Base-by-base conservation (phyloP, 2,888 invertebrate genomes). In the Dolomedes plantarius region DNA sequence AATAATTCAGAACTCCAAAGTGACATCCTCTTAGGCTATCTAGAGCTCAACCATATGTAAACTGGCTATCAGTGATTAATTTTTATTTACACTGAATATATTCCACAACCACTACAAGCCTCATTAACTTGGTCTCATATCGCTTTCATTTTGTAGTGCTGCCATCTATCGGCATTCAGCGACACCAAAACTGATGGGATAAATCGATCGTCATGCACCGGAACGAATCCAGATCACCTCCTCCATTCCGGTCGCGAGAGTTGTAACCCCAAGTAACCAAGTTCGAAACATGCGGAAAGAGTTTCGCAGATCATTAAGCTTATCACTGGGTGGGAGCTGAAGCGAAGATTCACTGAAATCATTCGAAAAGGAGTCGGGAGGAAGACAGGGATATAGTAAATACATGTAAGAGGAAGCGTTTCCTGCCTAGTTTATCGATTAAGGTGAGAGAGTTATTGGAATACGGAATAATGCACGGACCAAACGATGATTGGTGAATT, bases 271-370 rank as follows among this genome's bases (percentile, higher is more conserved):
- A 56, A 56, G 16, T 23, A 56, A 56, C 56, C 56, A 23, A 1
- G 56, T 56, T 56, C 56, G 41, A 56, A 56, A 56, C 23, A 56
- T 19, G 56, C 23, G 56, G 23, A 56, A 56, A 56, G 56, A 23
- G 23, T 23, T 56, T 56, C 56, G 56, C 56, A 56, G 56, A 23
- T 56, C 56, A 56, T 56, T 56, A 56, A 19, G 56, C 56, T 2
- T 56, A 56, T 56, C 56, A 23, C 56, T n/a, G 5, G 16, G 13
- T 46, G 41, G 41, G 41, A 46, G 41, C 41, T 46, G 19, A 56
- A 23, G 56, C 56, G 56, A 23, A 23, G 56, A 56, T 56, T 56
- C 56, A 11, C 56, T 5, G 19, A 11, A 56, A 56, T 56, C 23
- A 56, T 16, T 16, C 16, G 2, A 16, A 16, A 9, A 16, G 13